Percentiles rank a stretch among this genome's conserved stretches.
Evolutionary conservation across 2,113 vertebrate species (phyloP).

Genomic region (Gnathonemus longibarbis): DNA sequence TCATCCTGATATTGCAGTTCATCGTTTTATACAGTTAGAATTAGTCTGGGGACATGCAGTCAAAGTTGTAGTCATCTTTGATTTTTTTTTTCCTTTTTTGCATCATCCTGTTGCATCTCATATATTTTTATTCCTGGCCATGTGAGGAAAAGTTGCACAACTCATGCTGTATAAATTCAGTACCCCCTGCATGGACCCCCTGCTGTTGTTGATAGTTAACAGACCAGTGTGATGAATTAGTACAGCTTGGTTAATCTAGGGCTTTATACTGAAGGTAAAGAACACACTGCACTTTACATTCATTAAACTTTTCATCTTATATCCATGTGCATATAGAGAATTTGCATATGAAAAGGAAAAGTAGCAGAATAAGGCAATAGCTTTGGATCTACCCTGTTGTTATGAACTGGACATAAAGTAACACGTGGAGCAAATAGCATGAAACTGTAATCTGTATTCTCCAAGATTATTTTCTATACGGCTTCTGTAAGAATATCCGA

Average conservation of each 20-base stretch:
- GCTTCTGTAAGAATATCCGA: conserved; percentile 28
- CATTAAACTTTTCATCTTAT: too few species aligned
- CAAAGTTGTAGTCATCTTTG: conserved; percentile 31
- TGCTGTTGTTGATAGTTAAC: conserved; percentile 10
- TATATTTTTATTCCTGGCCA: not conserved
- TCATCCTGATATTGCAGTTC: conserved; percentile 50
- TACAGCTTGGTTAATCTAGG: not conserved
- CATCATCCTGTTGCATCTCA: conserved; percentile 11
- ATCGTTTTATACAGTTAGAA: conserved; percentile 49
- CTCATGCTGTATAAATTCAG: not conserved
- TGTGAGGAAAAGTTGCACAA: conserved; percentile 3
- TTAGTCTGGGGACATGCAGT: conserved; percentile 46
- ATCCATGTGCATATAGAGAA: not conserved
- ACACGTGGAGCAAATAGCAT: not conserved
- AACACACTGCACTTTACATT: not conserved
- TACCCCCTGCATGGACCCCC: not conserved
- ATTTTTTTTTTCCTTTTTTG: conserved; percentile 19
- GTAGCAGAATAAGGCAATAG: not conserved
- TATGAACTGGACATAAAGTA: not conserved
- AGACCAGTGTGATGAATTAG: not conserved
- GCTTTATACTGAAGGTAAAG: not conserved
- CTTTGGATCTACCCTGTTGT: not conserved
- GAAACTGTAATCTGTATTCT: conserved; percentile 20
- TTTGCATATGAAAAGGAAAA: not conserved
- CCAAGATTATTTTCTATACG: conserved; percentile 37